phyloP scores from a whole-genome alignment of 2,888 invertebrate species.

The Phyllotreta cruciferae region DNA sequence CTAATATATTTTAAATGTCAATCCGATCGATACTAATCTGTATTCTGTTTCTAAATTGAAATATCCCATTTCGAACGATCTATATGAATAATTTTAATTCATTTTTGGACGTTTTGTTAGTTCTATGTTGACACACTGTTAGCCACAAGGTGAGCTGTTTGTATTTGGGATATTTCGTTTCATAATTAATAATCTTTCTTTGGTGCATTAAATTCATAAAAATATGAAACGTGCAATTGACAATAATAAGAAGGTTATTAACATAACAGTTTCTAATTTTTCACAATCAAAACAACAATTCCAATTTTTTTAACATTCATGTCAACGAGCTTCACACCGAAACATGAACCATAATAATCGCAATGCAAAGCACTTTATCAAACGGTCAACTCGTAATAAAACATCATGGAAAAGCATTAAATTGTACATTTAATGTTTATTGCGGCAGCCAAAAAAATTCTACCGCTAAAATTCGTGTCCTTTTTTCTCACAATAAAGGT shows the following conservation, averaged over 20 bases:
- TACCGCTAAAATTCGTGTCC: slow-evolving; percentile 13
- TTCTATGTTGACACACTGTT: not conserved
- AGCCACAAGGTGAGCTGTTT: not conserved
- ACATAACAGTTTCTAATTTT: slow-evolving; percentile 14
- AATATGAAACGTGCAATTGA: not conserved
- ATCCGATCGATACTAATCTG: slow-evolving; percentile 51
- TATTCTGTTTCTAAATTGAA: slow-evolving; percentile 49
- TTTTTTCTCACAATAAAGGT: slow-evolving; percentile 11
- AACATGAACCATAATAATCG: slow-evolving; percentile 12
- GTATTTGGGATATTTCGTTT: not conserved
- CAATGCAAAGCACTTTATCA: slow-evolving; percentile 12
- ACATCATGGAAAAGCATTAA: slow-evolving; percentile 20
- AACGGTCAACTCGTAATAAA: slow-evolving; percentile 21
- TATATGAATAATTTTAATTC: not conserved
- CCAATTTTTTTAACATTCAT: slow-evolving; percentile 13
- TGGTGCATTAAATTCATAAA: not conserved
- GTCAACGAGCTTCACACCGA: slow-evolving; percentile 12
- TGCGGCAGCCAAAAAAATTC: slow-evolving; percentile 20
- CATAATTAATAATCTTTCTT: no score
- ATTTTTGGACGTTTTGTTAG: slow-evolving; percentile 15
- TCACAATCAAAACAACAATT: slow-evolving; percentile 5
- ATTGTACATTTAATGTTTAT: slow-evolving; percentile 22
- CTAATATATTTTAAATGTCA: slow-evolving; percentile 54
- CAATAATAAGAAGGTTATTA: not conserved
- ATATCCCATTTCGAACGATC: slow-evolving; percentile 30